Percentiles rank a stretch among this genome's conserved stretches.
Evolutionary conservation across 2,797 vertebrate species (phyloP).

Genomic region (Morelia viridis): DNA sequence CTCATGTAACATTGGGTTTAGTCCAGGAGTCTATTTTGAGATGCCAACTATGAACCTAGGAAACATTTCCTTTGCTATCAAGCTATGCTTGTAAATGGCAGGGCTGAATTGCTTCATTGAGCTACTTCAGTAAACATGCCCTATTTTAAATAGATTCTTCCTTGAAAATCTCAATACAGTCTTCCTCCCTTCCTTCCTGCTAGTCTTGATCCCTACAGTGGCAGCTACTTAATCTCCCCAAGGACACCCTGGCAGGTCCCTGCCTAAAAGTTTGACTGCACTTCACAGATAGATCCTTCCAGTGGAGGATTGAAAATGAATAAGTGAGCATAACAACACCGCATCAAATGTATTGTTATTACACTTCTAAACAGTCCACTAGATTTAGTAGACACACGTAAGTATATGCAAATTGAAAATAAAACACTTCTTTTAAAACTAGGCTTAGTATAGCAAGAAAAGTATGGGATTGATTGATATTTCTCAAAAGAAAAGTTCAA

Average conservation of each 20-base stretch:
- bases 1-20: too few species aligned
- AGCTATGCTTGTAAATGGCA: not conserved
- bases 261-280: not conserved
- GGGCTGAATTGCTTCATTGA: not conserved
- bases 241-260: not conserved
- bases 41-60: too few species aligned
- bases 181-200: not conserved
- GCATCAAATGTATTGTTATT: not conserved
- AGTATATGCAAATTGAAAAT: not conserved
- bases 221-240: not conserved
- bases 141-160: not conserved
- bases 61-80: too few species aligned
- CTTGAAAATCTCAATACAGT: not conserved
- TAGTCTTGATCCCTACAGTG: slow-evolving; percentile 9
- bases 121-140: not conserved
- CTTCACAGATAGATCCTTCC: not conserved
- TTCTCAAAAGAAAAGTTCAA: not conserved
- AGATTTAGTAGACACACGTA: not conserved
- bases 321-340: not conserved
- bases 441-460: not conserved
- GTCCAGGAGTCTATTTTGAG: too few species aligned
- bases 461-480: not conserved
- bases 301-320: not conserved
- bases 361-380: not conserved
- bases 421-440: not conserved